Evolutionary conservation across 1,140 invertebrate species (phyloP), one percentile per base, ranked within the genome.

Genomic region (Calliopsis andreniformis): DNA sequence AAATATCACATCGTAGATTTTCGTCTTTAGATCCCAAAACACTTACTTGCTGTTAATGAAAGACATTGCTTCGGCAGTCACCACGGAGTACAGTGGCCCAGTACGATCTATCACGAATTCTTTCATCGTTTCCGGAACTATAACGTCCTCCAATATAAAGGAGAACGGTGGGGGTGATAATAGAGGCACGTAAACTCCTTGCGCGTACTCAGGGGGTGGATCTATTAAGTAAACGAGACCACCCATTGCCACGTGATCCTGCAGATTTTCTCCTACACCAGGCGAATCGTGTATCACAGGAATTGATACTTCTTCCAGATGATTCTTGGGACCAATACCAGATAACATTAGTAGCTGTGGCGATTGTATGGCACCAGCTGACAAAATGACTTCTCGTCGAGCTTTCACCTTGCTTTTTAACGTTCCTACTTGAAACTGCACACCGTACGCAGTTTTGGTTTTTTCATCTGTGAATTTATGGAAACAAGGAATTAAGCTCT

Each of bases 291-390:
- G 87, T 1, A 93, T 55, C 8, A 93, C 78, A 7, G 87, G 76
- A 23, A 97, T 95, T n/a, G 93, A 93, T 10, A 94, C 79, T 12
- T 90, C 79, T 0, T 79, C 55, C 2, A 94, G 84, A 83, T 97
- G 94, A 5, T 93, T 89, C 6, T 81, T 87, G 0, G 96, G 96
- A 4, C 97, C 97, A 14, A 95, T 88, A 2, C 95, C 96, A 1
- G 95, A 96, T 5, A 98, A 87, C 96, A 98, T 96, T 39, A 98
- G 88, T 4, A 98, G 80, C 83, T 97, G 96, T 0, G 97, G 96
- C 35, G 95, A 95, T 53, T 94, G 94, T 68, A 97, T 88, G 0
- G 95, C 83, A 0, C 96, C 96, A 4, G 95, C 95, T 1, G 94
- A 94, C 7, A 97, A 83, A 59, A 97, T 94, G 0, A 97, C 93